Evolutionary conservation across 2,113 vertebrate species (phyloP), one percentile per base, ranked within the genome.

Genomic region (Taurulus bubalis): DNA sequence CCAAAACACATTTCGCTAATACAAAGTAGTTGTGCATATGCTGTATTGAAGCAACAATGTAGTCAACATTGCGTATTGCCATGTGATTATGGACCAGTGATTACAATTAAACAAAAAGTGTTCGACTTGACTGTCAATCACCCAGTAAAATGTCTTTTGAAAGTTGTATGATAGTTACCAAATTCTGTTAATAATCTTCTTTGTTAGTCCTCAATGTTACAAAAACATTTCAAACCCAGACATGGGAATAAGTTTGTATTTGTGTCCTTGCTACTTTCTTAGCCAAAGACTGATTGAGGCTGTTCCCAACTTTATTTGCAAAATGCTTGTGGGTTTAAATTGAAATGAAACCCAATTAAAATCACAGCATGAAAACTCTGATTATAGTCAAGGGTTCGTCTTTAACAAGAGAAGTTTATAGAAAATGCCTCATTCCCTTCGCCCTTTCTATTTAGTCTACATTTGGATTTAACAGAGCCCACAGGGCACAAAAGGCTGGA

Each of bases 331-430:
- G 80, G 83, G 69, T 85, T 75, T 84, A 51, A 85, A 87, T 87
- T 85, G 76, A 90, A 89, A 72, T 89, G 80, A 82, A 90, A 85
- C 58, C 76, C 80, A 92, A 92, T 89, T 88, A 92, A 90, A 90
- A 72, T 83, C 87, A 72, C 82, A 90, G 88, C 88, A 84, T 83
- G 77, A 88, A 84, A 90, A 75, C 68, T 72, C 75, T 56, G 83
- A 83, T 76, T 88, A 77, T 70, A 87, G 80, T 90, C 22, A 56
- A 80, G 47, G 66, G 75, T 67, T 82, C 6, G 10, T 74, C 78
- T 83, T 77, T 74, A 83, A 88, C 71, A 59, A 83, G 70, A 72
- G 26, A 80, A 74, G 40, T 85, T 80, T 79, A 58, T 56, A 55
- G 62, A 88, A 90, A 80, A 85, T 67, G 65, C 68, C 45, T 88